Conservation (phyloP, 1,140 invertebrate species). For the Pantala flavescens region DNA sequence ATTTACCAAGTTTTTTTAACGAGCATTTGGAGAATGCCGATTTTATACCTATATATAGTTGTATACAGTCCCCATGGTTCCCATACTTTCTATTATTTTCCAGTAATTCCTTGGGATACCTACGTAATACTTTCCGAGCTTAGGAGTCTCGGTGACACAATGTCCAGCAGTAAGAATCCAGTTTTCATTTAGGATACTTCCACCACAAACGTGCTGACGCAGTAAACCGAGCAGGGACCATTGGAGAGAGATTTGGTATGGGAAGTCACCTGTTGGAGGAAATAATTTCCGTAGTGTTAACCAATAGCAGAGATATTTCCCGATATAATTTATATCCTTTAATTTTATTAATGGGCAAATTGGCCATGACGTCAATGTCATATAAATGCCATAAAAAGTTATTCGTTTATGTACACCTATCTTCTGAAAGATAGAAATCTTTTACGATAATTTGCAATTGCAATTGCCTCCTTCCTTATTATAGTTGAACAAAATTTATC, state of each 20-base stretch:
- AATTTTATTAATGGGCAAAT: background rate
- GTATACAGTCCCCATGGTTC: no score
- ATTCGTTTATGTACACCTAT: background rate
- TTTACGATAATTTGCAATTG: no score
- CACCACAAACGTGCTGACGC: slow-evolving; percentile 43
- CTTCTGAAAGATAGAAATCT: no score
- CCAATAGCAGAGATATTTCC: background rate
- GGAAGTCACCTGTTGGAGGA: slow-evolving; percentile 34
- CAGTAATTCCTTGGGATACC: no score
- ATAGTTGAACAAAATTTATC: no score
- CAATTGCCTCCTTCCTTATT: no score
- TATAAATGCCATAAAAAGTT: background rate
- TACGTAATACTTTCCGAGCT: background rate
- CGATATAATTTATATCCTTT: background rate
- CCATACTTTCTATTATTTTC: no score
- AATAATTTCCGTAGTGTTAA: background rate
- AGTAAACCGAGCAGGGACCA: slow-evolving; percentile 19
- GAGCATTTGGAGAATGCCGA: no score
- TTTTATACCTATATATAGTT: no score
- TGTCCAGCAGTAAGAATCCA: slow-evolving; percentile 50
- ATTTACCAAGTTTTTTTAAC: no score
- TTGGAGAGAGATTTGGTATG: slow-evolving; percentile 48
- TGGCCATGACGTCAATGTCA: background rate
- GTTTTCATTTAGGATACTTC: slow-evolving; percentile 40
- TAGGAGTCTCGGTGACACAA: slow-evolving; percentile 27